Evolutionary conservation across 1,140 invertebrate genomes (phyloP), one percentile per base, ranked within the genome.

Genomic region (Zaprionus nigranus): DNA sequence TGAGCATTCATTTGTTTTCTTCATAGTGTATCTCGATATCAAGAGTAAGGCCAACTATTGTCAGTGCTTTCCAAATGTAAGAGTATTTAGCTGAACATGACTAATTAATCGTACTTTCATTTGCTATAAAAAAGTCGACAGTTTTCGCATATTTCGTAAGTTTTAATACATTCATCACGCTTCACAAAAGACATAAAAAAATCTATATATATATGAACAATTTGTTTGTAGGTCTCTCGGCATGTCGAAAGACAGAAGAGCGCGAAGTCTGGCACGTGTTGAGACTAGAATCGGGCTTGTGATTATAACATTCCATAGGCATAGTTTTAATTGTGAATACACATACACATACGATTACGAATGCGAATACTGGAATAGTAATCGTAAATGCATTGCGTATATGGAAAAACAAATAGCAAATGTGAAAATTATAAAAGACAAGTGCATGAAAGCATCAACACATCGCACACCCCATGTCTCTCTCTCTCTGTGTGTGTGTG

Each of bases 221-320:
- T 82, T 82, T 9, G 34, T 34, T 82, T 7, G 38, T 34, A 11
- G 34, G 38, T 24, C 6, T 66, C 66, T 81, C 6, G 71, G 67
- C 81, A 82, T 81, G 81, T 84, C 67, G n/a, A 49, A 17, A 7
- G 38, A 54, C 24, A 61, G 49, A 28, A 30, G 43, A 38, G 51
- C 36, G 12, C 51, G 22, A 68, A 60, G 40, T 15, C 7, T 26
- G 60, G 70, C 75, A 75, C 80, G 75, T 70, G 80, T 53, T 53
- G 24, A 9, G 17, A 9, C 40, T 40, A 62, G 49, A 61, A 58
- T 26, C 9, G 38, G 3, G 1, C 13, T 30, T 38, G 51, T 6
- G 26, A 46, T 71, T 43, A 40, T 28, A 36, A 28, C 28, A 74
- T 68, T 61, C 64, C 65, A 57, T 68, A 61, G 17, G 20, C 36